Evolutionary conservation across 53 echinoderm and acorn worm species (phyloP).

Genomic region (Astropecten irregularis): DNA sequence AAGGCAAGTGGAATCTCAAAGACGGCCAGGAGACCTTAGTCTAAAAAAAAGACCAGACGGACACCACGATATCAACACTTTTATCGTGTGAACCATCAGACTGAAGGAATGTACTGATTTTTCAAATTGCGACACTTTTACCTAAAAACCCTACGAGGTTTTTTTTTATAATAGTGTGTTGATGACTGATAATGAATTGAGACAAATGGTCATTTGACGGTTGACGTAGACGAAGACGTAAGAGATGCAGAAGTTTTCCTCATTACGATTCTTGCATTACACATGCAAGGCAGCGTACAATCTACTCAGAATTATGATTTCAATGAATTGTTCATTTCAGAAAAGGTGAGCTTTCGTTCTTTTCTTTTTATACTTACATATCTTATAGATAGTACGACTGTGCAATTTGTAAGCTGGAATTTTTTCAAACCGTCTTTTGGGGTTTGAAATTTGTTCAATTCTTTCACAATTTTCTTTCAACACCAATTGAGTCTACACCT

Average conservation of each 20-base stretch:
- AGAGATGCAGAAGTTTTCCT: background rate
- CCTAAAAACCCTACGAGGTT: too few species aligned
- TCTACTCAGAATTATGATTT: too few species aligned
- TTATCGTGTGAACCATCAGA: constrained; percentile 8
- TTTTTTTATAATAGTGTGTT: too few species aligned
- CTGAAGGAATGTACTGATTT: constrained; percentile 22
- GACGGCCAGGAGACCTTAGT: constrained; percentile 52
- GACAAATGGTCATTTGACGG: constrained; percentile 1
- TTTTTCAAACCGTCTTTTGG: too few species aligned
- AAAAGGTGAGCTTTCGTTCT: too few species aligned
- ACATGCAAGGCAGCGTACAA: background rate
- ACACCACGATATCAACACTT: background rate
- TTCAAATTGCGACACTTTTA: constrained; percentile 22
- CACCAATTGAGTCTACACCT: too few species aligned
- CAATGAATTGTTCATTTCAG: too few species aligned
- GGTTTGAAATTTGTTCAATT: too few species aligned
- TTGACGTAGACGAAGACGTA: constrained; percentile 14
- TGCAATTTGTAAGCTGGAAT: too few species aligned
- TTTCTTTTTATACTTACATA: too few species aligned
- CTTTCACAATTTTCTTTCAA: too few species aligned
- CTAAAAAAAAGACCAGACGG: constrained; percentile 2
- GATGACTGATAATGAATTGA: constrained; percentile 28
- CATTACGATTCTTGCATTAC: background rate
- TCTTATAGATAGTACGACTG: too few species aligned
- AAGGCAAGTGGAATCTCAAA: constrained; percentile 53